Conservation (phyloP, 2,113 vertebrate genomes). For the Danio rerio region DNA sequence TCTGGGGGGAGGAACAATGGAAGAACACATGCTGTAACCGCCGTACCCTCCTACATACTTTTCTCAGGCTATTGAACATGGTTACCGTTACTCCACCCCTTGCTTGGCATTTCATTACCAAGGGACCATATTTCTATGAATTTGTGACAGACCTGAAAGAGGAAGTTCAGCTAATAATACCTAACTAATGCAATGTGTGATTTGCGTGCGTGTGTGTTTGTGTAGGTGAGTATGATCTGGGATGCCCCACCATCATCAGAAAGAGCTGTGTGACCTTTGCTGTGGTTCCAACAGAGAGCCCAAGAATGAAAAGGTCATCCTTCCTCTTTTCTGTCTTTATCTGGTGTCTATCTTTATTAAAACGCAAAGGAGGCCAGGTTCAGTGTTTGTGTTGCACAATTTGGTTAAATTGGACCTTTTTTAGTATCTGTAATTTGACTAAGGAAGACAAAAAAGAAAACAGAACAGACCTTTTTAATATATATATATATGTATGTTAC, state of each 20-base stretch:
- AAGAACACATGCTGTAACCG: slow-evolving; percentile 23
- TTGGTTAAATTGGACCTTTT: neutral
- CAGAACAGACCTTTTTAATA: too few relatives aligned
- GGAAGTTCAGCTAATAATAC: slow-evolving; percentile 67
- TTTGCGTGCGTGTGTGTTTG: slow-evolving; percentile 34
- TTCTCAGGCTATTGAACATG: slow-evolving; percentile 58
- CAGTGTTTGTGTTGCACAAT: neutral
- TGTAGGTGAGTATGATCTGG: slow-evolving; percentile 31
- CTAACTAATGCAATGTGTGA: slow-evolving; percentile 41
- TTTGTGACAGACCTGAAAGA: slow-evolving; percentile 68
- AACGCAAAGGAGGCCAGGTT: neutral
- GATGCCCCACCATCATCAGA: slow-evolving; percentile 41
- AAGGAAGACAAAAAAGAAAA: too few relatives aligned
- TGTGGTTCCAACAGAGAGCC: slow-evolving; percentile 6
- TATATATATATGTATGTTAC: too few relatives aligned
- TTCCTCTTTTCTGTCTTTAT: slow-evolving; percentile 7
- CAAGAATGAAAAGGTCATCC: slow-evolving; percentile 3
- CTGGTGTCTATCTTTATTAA: neutral
- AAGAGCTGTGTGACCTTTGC: slow-evolving; percentile 34
- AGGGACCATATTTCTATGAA: slow-evolving; percentile 72
- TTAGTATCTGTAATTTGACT: too few relatives aligned
- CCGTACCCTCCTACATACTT: slow-evolving; percentile 44
- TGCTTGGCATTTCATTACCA: slow-evolving; percentile 61
- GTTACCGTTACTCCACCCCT: slow-evolving; percentile 59
- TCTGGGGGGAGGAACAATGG: neutral